Evolutionary conservation across 2,113 vertebrate genomes (phyloP).

Genomic region (Cardinalis cardinalis): DNA sequence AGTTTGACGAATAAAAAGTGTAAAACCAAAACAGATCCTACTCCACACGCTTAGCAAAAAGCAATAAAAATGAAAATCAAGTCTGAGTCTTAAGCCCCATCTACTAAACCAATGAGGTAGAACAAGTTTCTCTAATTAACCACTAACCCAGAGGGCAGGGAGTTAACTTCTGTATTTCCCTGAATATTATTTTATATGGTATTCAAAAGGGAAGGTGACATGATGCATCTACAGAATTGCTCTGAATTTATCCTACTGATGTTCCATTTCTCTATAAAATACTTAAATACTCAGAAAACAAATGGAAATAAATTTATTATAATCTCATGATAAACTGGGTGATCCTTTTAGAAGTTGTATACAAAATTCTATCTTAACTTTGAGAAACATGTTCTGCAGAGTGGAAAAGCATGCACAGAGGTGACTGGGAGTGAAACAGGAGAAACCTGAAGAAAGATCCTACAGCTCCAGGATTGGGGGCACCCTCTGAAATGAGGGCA

Average conservation of each 20-base stretch:
- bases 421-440: background rate
- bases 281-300: background rate
- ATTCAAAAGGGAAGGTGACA: background rate
- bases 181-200: background rate
- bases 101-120: background rate
- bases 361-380: background rate
- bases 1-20: background rate
- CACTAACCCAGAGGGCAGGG: background rate
- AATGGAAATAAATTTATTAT: background rate
- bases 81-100: background rate
- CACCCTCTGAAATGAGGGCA: background rate
- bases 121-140: background rate
- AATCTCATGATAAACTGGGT: background rate
- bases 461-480: background rate
- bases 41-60: background rate
- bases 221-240: background rate
- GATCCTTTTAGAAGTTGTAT: background rate
- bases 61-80: background rate
- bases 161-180: background rate
- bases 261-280: background rate
- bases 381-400: background rate
- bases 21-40: background rate
- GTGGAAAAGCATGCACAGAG: background rate
- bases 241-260: background rate
- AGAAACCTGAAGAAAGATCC: background rate